These are phyloP conservation scores for Oenanthe oenanthe DNA, from an alignment of 2,113 vertebrate species.

Conservation along the genomic window DNA sequence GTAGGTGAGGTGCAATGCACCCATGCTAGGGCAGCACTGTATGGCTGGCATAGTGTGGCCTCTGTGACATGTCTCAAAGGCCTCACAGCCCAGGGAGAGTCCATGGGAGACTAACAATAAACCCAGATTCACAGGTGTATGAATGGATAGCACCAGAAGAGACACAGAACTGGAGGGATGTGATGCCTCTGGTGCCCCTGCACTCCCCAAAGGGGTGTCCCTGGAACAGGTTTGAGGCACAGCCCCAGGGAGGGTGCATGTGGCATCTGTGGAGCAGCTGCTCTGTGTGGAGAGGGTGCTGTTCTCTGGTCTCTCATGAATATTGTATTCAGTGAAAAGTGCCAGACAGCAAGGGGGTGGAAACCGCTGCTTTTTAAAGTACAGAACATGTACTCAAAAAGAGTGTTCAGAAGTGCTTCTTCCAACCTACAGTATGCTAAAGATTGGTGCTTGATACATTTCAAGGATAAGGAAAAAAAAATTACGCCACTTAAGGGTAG, in stretches of 20 bases:
- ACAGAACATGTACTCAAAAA: neutral
- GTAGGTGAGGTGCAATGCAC: neutral
- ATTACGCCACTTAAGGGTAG: neutral
- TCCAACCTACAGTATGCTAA: neutral
- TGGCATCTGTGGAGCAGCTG: neutral
- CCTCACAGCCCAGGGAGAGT: neutral
- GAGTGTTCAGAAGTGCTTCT: neutral
- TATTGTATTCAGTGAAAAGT: neutral
- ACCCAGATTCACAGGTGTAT: neutral
- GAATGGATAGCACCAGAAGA: neutral
- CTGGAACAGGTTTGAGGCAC: neutral
- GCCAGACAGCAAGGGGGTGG: conserved; percentile 7
- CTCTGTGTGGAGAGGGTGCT: neutral
- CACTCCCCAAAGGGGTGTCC: neutral
- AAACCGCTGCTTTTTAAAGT: neutral
- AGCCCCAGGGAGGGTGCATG: neutral
- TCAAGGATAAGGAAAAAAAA: neutral
- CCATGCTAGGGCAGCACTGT: fast-evolving
- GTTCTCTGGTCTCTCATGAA: neutral
- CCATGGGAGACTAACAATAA: neutral
- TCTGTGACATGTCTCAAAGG: fast-evolving
- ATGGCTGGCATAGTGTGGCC: neutral
- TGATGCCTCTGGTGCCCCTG: fast-evolving
- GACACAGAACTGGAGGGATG: fast-evolving
- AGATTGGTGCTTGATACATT: neutral